These are phyloP conservation scores for Amazona guildingii DNA, from an alignment of 2,113 vertebrate species.

Conservation along the genomic window DNA sequence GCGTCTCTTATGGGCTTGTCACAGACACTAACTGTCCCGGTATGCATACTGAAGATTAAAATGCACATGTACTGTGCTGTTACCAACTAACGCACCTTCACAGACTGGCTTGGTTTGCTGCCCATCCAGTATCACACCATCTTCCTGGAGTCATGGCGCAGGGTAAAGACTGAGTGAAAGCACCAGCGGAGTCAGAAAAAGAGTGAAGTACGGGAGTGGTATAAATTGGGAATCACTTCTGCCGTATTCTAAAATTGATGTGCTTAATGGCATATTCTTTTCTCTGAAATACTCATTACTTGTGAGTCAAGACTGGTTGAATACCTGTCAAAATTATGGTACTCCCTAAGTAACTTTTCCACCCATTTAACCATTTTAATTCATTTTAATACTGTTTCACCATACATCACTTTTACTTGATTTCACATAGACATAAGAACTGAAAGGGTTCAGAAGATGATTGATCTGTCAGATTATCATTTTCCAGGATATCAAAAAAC, in stretches of 20 bases:
- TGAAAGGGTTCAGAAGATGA: background rate
- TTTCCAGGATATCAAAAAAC: background rate
- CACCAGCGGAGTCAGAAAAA: background rate
- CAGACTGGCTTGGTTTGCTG: background rate
- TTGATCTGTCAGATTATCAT: background rate
- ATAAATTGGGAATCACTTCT: background rate
- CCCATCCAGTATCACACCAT: background rate
- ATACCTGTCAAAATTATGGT: background rate
- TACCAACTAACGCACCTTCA: background rate
- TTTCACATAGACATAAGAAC: background rate
- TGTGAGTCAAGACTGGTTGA: accelerated
- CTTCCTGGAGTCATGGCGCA: background rate
- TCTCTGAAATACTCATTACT: background rate
- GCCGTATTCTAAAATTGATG: background rate
- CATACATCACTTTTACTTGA: background rate
- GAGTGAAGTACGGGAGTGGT: background rate
- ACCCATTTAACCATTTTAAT: background rate
- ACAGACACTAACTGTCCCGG: accelerated
- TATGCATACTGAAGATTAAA: background rate
- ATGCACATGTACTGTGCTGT: background rate
- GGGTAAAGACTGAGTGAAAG: background rate
- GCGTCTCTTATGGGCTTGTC: accelerated
- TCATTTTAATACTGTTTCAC: background rate
- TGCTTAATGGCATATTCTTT: background rate
- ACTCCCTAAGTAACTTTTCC: background rate